Conservation (phyloP, 2,797 vertebrate species). For the Clarias pachynema region DNA sequence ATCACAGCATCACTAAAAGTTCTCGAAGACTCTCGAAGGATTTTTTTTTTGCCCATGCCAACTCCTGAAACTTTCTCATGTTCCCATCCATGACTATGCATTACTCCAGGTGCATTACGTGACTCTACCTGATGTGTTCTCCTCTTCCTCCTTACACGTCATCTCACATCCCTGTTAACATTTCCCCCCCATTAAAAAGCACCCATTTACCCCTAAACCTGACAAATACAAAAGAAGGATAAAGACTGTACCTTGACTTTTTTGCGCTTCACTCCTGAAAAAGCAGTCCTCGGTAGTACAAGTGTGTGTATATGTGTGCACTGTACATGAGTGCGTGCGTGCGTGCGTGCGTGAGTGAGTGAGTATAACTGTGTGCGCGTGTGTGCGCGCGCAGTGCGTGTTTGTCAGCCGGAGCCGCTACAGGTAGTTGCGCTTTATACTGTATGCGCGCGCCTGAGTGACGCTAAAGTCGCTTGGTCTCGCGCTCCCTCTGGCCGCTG, state of each 20-base stretch:
- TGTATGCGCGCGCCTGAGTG: constrained; percentile 67
- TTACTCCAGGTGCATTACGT: neutral
- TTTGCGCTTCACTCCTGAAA: constrained; percentile 44
- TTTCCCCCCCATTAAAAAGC: neutral
- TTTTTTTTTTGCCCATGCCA: no score
- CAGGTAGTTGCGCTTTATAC: constrained; percentile 83
- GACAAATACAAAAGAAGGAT: neutral
- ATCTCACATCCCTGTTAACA: neutral
- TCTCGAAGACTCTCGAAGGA: neutral
- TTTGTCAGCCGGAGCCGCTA: constrained; percentile 42
- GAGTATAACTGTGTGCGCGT: constrained; percentile 34
- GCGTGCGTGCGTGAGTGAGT: constrained; percentile 41
- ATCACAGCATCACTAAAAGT: no score
- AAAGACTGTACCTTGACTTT: constrained; percentile 67
- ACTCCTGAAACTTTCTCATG: neutral
- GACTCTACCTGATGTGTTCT: neutral
- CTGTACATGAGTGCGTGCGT: constrained; percentile 32
- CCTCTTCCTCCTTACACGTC: neutral
- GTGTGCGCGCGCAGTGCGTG: constrained; percentile 31
- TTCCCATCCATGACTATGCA: neutral
- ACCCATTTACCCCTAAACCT: neutral
- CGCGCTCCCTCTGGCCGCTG: constrained; percentile 43
- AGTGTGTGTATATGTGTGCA: constrained; percentile 18
- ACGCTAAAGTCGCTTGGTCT: constrained; percentile 55
- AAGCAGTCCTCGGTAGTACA: constrained; percentile 51